Base-by-base conservation (phyloP, 2,797 vertebrate species). In the Pempheris klunzingeri region DNA sequence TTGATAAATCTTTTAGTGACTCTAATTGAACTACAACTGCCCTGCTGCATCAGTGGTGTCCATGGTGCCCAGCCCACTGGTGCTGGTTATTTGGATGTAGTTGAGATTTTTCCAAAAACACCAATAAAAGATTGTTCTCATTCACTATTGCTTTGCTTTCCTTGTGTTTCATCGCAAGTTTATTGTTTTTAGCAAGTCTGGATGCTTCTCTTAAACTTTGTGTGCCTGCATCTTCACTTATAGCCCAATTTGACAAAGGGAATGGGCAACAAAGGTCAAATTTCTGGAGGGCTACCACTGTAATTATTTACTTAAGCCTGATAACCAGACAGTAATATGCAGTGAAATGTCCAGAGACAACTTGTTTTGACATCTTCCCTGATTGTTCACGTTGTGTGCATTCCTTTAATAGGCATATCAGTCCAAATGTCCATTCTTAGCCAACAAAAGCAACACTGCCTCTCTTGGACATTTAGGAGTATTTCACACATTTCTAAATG, bases 71-170 rank as follows among this genome's bases (percentile, higher is more conserved):
- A 83, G 92, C 90, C 83, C 71, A 32, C 76, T 82, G 46, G 72
- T 73, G 88, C 90, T 86, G 90, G 86, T 86, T 87, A 50, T 93
- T 86, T 92, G 90, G 92, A 92, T 94, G 92, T 93, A 92, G 90
- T 93, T 58, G 41, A 91, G 85, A 90, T 91, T 91, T 90, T 84
- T 87, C 85, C 81, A 83, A 87, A 89, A 88, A 86, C 88, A 93
- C 88, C 86, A 94, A 94, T 93, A 92, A 94, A 94, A 91, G 88
- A 91, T 91, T 90, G 88, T 91, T 92, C 88, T 92, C 87, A 91
- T 91, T 87, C 84, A 90, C 71, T 59, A 46, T 47, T 78, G 74
- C 28, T 73, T 36, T 81, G 68, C 41, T 80, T 82, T 72, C 11
- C 30, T 78, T 28, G 22, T 84, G 30, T 71, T 82, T 78, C 32